Conservation (phyloP, 2,888 invertebrate species). For the Anthophora plumipes region DNA sequence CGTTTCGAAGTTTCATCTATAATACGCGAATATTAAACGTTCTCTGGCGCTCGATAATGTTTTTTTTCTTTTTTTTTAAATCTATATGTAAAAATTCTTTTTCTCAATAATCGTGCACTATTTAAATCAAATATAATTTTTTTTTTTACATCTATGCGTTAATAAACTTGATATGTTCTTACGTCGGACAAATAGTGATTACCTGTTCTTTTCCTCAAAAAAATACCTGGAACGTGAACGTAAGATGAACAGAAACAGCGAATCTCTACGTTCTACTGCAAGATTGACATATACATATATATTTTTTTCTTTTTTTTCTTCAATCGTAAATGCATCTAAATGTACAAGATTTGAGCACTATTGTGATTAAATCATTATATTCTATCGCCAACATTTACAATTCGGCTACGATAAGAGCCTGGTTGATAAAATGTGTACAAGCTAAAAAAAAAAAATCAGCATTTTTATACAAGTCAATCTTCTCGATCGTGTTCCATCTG, state of each 20-base stretch:
- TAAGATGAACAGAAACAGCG: constrained; percentile 22
- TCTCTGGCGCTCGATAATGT: constrained; percentile 8
- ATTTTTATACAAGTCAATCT: constrained; percentile 27
- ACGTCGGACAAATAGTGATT: constrained; percentile 28
- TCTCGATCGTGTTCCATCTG: constrained; percentile 12
- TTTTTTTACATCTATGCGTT: constrained; percentile 11
- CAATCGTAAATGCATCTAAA: constrained; percentile 31
- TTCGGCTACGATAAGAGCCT: constrained; percentile 19
- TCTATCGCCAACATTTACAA: constrained; percentile 25
- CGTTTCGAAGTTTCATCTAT: constrained; percentile 12
- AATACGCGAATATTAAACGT: constrained; percentile 44
- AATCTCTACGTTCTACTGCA: constrained; percentile 20
- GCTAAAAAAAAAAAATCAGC: constrained; percentile 34
- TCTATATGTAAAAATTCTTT: constrained; percentile 32
- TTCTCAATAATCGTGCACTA: constrained; percentile 12
- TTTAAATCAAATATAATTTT: constrained; percentile 25
- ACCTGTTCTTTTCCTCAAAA: constrained; percentile 7
- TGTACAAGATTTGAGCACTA: constrained; percentile 52
- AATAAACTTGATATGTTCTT: constrained; percentile 57
- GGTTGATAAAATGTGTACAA: constrained; percentile 29
- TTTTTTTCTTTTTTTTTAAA: no score
- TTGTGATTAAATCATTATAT: constrained; percentile 46
- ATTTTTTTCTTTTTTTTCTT: constrained; percentile 7
- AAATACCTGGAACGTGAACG: constrained; percentile 33
- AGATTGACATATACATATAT: constrained; percentile 23